Evolutionary conservation across 2,113 vertebrate species (phyloP).

Genomic region (Ptyas mucosa): DNA sequence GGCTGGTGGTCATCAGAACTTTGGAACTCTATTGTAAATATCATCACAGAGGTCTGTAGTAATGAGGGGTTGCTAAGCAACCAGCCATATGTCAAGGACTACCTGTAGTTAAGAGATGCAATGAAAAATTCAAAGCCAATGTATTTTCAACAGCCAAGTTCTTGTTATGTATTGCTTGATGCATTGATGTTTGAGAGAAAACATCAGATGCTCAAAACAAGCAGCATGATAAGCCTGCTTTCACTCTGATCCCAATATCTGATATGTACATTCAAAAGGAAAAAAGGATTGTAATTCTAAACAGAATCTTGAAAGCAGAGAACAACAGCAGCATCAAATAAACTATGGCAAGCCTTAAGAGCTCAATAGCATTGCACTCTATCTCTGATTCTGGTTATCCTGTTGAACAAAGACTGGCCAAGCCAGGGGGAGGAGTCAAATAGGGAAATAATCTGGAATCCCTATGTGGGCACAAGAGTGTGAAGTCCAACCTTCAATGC

Average conservation of each 20-base stretch:
- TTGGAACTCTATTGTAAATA: neutral
- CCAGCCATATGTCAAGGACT: neutral
- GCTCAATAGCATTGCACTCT: neutral
- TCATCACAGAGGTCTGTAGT: neutral
- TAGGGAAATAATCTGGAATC: neutral
- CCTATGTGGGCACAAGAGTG: neutral
- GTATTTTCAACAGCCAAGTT: neutral
- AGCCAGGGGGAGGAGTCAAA: neutral
- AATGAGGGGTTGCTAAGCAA: neutral
- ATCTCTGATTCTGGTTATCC: neutral
- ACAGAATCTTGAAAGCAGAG: neutral
- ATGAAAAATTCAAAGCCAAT: neutral
- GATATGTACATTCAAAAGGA: neutral
- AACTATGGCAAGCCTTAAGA: neutral
- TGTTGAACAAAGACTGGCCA: neutral
- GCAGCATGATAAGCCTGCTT: neutral
- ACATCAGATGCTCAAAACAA: neutral
- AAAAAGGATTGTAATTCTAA: neutral
- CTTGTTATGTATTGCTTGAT: neutral
- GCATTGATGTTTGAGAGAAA: neutral
- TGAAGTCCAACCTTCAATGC: neutral
- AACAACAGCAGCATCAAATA: neutral
- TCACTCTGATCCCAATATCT: neutral
- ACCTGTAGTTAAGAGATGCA: neutral
- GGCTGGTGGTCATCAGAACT: neutral